These are phyloP conservation scores for Esox masquinongy DNA, from an alignment of 2,797 vertebrate species.

Conservation along the genomic window DNA sequence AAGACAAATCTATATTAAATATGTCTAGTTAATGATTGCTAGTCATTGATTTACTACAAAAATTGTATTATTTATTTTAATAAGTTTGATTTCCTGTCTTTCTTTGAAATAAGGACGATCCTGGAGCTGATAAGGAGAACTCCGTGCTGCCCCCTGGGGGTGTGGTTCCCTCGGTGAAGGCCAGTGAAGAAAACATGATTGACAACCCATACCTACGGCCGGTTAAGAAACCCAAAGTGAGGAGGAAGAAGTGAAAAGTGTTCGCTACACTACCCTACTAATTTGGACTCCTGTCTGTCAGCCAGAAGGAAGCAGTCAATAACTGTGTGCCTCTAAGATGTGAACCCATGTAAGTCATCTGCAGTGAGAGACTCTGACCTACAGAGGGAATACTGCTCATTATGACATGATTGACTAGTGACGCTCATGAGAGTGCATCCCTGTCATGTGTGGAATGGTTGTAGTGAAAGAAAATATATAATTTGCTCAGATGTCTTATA, in stretches of 20 bases:
- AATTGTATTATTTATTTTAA: background rate
- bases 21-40: background rate
- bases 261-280: background rate
- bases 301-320: constrained; percentile 14
- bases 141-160: constrained; percentile 85
- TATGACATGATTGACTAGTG: constrained; percentile 17
- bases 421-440: background rate
- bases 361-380: constrained; percentile 6
- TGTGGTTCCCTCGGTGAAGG: constrained; percentile 79
- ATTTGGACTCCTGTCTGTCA: constrained; percentile 1
- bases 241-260: constrained; percentile 90
- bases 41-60: background rate
- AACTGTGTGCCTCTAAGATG: constrained; percentile 12
- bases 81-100: background rate
- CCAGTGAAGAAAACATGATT: constrained; percentile 88
- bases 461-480: background rate
- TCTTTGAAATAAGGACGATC: constrained; percentile 82
- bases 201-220: constrained; percentile 96
- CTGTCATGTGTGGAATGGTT: background rate
- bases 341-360: background rate
- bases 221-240: constrained; percentile 97
- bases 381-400: background rate
- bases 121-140: constrained; percentile 91
- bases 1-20: background rate
- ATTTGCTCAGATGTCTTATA: background rate